Conservation (phyloP, 1,140 invertebrate species). For the Caenorhabditis elegans region WBcel235 BX284603.4:13618501-13619000, state of each 20-base stretch:
- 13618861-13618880: background rate
- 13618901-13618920: conserved; percentile 36
- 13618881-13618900: background rate
- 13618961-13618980: conserved; percentile 55
- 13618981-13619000: conserved; percentile 51
- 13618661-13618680: conserved; percentile 40
- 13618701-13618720: conserved; percentile 32
- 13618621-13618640: conserved; percentile 51
- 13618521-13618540: conserved; percentile 52
- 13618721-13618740: conserved; percentile 46
- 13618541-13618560: conserved; percentile 44
- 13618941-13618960: conserved; percentile 49
- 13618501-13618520: conserved; percentile 55
- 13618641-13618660: conserved; percentile 46
- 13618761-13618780: conserved; percentile 54
- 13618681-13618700: conserved; percentile 16
- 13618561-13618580: conserved; percentile 44
- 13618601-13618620: conserved; percentile 21
- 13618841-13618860: background rate
- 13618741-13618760: conserved; percentile 46
- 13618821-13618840: background rate
- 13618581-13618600: conserved; percentile 27
- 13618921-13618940: conserved; percentile 50
- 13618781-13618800: conserved; percentile 49
- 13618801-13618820: conserved; percentile 37